Conservation (phyloP, 2,113 vertebrate genomes). For the Gulo gulo region DNA sequence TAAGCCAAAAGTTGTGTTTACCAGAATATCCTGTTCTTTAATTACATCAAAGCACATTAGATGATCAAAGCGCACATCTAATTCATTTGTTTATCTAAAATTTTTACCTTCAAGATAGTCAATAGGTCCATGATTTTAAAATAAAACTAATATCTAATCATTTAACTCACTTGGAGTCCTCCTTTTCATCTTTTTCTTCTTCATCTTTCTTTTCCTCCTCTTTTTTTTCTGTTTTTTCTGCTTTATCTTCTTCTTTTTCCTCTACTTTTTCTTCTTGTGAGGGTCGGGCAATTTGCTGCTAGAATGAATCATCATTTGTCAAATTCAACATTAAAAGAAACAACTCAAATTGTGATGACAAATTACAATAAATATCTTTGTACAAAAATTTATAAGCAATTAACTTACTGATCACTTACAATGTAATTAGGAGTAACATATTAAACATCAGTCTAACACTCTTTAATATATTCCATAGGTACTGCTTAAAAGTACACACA, state of each 20-base stretch:
- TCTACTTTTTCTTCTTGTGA: constrained; percentile 98
- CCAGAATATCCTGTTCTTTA: neutral
- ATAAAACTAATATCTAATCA: neutral
- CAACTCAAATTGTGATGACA: neutral
- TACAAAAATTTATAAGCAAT: neutral
- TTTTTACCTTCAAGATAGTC: neutral
- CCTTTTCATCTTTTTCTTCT: constrained; percentile 99
- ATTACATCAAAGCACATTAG: neutral
- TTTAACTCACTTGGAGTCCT: constrained; percentile 92
- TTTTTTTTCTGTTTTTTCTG: constrained; percentile 96
- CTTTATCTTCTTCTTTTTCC: constrained; percentile 96
- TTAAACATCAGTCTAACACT: neutral
- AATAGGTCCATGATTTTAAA: constrained; percentile 13
- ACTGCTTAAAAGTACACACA: neutral
- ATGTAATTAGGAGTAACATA: neutral
- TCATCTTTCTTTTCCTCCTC: constrained; percentile 99
- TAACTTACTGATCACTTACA: neutral
- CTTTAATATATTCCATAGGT: neutral
- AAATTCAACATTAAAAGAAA: constrained; percentile 39
- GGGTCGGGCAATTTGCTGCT: constrained; percentile 95
- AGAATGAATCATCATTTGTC: constrained; percentile 70
- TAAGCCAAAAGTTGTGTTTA: neutral
- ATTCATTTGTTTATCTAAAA: neutral
- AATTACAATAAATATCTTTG: neutral
- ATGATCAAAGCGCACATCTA: neutral